Base-by-base conservation (phyloP, 1,140 invertebrate genomes). In the Drosophila nigrodunni region DNA sequence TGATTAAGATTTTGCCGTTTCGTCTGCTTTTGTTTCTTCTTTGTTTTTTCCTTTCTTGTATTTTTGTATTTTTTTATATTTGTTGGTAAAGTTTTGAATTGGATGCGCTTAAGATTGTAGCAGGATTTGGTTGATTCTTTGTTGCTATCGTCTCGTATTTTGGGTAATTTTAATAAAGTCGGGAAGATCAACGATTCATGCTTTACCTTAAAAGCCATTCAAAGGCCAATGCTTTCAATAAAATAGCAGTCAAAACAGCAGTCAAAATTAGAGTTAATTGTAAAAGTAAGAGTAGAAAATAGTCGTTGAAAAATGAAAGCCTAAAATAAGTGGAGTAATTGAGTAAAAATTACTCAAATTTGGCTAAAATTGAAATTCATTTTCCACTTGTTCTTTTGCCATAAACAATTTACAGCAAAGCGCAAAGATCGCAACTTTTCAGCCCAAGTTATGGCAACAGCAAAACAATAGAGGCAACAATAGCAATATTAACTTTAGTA, bases 1-100 rank as follows among this genome's bases (percentile, higher is more conserved):
- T 88, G 85, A 88, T 88, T 88, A 88, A 88, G 85, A 89, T 88
- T 88, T 88, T 89, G 54, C 35, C 86, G 70, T 75, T 88, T 73
- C 47, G 25, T 41, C 34, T 73, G n/a, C 43, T 66, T 66, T 54
- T 61, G 43, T 77, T 46, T 77, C 37, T 9, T 58, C 61, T 57
- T 49, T 7, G 5, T 18, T 57, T 18, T 57, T 68, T 25, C 6
- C 49, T 50, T 44, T 70, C 18, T 67, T 66, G 54, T 49, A 50
- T 49, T 5, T n/a, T 64, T 54, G 18, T 59, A 9, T 76, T 37
- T 76, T 66, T 43, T 54, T 57, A 8, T 61, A 41, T 50, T 35
- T 30, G 47, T 43, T 67, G 10, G 30, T 25, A 55, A 75, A 76
- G 46, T 72, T 76, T 76, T 65, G 68, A 76, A 76, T 76, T 76